Conservation (phyloP, 1,140 invertebrate species). For the Calliphora vicina region DNA sequence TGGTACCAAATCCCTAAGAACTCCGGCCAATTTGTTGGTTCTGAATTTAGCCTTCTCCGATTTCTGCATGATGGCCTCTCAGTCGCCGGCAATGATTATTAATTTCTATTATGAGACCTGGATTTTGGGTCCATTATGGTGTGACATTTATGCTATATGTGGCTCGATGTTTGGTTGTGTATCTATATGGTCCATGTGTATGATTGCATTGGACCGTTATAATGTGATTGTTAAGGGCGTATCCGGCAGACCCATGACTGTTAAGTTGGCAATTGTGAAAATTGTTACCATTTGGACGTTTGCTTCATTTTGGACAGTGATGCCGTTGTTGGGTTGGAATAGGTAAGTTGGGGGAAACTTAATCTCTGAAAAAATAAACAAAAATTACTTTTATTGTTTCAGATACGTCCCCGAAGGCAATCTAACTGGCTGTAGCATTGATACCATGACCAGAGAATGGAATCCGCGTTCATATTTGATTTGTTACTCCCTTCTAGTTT, state of each 20-base stretch:
- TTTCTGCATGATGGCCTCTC: slow-evolving; percentile 83
- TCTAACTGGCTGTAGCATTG: slow-evolving; percentile 78
- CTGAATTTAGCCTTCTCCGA: slow-evolving; percentile 88
- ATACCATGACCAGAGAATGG: slow-evolving; percentile 72
- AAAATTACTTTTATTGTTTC: not conserved
- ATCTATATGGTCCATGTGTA: slow-evolving; percentile 83
- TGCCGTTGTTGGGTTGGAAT: slow-evolving; percentile 72
- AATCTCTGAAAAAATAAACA: slow-evolving; percentile 44
- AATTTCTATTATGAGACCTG: slow-evolving; percentile 86
- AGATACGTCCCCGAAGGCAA: slow-evolving; percentile 77
- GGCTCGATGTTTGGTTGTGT: slow-evolving; percentile 82
- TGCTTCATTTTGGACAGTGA: slow-evolving; percentile 71
- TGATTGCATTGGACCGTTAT: slow-evolving; percentile 84
- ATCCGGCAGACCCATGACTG: slow-evolving; percentile 70
- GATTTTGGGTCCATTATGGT: slow-evolving; percentile 79
- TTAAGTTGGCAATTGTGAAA: slow-evolving; percentile 70
- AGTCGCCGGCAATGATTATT: slow-evolving; percentile 81
- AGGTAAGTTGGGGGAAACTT: slow-evolving; percentile 58
- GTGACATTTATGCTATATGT: slow-evolving; percentile 78
- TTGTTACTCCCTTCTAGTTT: slow-evolving; percentile 68
- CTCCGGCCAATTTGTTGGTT: slow-evolving; percentile 84
- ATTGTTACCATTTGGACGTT: slow-evolving; percentile 73
- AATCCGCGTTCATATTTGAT: slow-evolving; percentile 69
- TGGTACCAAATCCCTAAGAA: slow-evolving; percentile 68
- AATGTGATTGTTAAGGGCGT: slow-evolving; percentile 84